Conservation (phyloP, 2,888 invertebrate species). For the Ophion obscuratus region DNA sequence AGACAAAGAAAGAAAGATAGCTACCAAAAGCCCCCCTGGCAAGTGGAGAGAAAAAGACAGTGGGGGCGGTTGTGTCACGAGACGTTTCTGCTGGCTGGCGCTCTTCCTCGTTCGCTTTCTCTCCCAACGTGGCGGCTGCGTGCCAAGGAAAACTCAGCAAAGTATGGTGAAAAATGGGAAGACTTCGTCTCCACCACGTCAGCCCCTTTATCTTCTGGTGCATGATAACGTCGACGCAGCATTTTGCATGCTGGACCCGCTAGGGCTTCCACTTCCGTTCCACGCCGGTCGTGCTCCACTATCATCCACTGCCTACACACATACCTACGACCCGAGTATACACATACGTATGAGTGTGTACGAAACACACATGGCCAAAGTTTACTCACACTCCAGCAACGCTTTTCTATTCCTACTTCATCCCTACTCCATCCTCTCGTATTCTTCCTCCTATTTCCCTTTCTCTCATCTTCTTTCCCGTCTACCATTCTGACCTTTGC, state of each 20-base stretch:
- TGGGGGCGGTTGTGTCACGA: slow-evolving; percentile 58
- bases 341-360: not conserved
- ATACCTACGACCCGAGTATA: slow-evolving; percentile 25
- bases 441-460: slow-evolving; percentile 48
- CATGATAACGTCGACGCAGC: slow-evolving; percentile 83
- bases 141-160: slow-evolving; percentile 82
- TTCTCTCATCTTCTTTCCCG: slow-evolving; percentile 34
- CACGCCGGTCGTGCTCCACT: slow-evolving; percentile 44
- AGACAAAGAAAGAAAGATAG: slow-evolving; percentile 32
- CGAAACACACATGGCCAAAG: not conserved
- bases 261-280: slow-evolving; percentile 69
- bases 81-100: slow-evolving; percentile 63
- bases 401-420: slow-evolving; percentile 28
- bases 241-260: slow-evolving; percentile 81
- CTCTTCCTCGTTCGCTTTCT: slow-evolving; percentile 35
- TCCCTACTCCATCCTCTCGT: slow-evolving; percentile 17
- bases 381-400: slow-evolving; percentile 25
- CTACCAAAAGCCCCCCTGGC: slow-evolving; percentile 60
- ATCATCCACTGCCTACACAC: slow-evolving; percentile 21
- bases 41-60: slow-evolving; percentile 39
- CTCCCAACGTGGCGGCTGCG: slow-evolving; percentile 60
- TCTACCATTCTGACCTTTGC: slow-evolving; percentile 51
- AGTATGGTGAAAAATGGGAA: slow-evolving; percentile 80
- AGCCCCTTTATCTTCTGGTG: slow-evolving; percentile 80
- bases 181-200: slow-evolving; percentile 80